Evolutionary conservation across 1,140 invertebrate species (phyloP).

Genomic region (Bombus soroeensis): DNA sequence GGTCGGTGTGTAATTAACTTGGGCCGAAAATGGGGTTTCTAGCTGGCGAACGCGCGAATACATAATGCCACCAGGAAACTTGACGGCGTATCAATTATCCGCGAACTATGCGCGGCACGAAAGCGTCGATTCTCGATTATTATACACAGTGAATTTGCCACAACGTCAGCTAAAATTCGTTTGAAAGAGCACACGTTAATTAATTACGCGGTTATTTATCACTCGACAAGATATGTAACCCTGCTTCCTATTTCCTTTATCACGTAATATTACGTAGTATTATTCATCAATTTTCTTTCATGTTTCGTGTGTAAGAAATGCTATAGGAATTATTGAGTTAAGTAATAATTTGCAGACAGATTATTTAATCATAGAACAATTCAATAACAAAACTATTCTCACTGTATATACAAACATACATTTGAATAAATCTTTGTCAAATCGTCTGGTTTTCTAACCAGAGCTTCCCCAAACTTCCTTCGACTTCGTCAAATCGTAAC

Average conservation of each 20-base stretch:
- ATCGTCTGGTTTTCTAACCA: too few species aligned
- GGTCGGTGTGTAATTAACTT: constrained; percentile 40
- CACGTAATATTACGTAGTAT: too few species aligned
- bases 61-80: constrained; percentile 57
- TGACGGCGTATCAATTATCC: constrained; percentile 64
- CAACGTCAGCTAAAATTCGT: constrained; percentile 31
- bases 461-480: too few species aligned
- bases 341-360: too few species aligned
- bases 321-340: too few species aligned
- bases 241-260: constrained; percentile 4
- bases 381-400: too few species aligned
- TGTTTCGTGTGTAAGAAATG: too few species aligned
- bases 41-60: constrained; percentile 7
- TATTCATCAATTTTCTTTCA: too few species aligned
- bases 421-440: too few species aligned
- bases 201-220: constrained; percentile 59
- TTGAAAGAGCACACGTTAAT: constrained; percentile 33
- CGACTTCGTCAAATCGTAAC: too few species aligned
- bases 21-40: constrained; percentile 29
- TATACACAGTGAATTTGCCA: constrained; percentile 60
- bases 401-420: too few species aligned
- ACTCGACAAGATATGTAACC: background rate
- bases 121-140: constrained; percentile 63
- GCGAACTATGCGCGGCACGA: constrained; percentile 23
- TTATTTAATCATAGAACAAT: too few species aligned